Evolutionary conservation across 2,797 vertebrate genomes (phyloP).

Genomic region (Mormyrus proboscirostris): DNA sequence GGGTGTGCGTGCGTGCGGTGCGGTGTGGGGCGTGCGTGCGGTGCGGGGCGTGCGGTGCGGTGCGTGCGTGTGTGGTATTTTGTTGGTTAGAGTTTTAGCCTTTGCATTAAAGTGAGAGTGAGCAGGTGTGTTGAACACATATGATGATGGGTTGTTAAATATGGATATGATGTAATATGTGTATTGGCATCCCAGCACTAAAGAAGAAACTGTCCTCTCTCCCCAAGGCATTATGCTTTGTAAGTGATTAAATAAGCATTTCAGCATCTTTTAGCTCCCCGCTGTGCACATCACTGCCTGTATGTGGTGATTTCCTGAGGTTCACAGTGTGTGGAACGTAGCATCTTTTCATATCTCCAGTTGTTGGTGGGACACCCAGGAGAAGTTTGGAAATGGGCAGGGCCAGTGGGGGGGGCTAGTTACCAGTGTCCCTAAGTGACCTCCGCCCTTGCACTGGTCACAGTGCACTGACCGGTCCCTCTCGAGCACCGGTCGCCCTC

Average conservation of each 20-base stretch:
- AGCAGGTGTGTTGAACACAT: not conserved
- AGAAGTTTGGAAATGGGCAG: not conserved
- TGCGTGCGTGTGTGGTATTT: not conserved
- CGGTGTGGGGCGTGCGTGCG: constrained; percentile 53
- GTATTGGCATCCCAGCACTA: not conserved
- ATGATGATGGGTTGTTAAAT: not conserved
- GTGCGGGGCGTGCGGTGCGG: not conserved
- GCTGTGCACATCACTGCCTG: not conserved
- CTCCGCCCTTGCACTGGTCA: not conserved
- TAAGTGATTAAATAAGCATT: not conserved
- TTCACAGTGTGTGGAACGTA: not conserved
- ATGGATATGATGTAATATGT: not conserved
- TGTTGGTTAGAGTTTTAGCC: not conserved
- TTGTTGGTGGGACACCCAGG: not conserved
- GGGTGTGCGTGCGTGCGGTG: constrained; percentile 31
- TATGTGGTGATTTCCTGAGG: not conserved
- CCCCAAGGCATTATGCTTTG: not conserved
- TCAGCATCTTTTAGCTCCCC: not conserved
- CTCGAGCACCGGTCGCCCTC: not conserved
- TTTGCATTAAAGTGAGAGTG: not conserved
- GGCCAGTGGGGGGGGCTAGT: not conserved
- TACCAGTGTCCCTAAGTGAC: not conserved
- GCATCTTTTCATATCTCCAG: not conserved
- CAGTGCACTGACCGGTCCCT: not conserved
- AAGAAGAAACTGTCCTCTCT: not conserved